Evolutionary conservation across 1,140 invertebrate genomes (phyloP), one percentile per base, ranked within the genome.

Genomic region (Conopomorpha cramerella): DNA sequence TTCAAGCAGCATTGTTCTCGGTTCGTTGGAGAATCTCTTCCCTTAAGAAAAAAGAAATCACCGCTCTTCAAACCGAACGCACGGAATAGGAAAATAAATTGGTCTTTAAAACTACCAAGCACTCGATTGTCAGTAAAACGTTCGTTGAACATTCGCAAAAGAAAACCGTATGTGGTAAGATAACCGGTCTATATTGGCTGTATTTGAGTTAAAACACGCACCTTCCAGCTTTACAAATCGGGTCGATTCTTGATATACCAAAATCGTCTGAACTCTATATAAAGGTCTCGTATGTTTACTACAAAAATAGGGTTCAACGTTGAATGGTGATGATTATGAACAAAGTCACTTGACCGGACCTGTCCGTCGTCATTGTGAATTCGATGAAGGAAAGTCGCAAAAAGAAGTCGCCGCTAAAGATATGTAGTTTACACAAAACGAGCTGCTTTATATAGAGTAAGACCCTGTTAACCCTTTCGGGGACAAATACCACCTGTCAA

Each of bases 171-270:
- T 49, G 38, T 45, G 43, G 43, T 32, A 17, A 14, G 19, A 38
- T 37, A 37, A 43, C 43, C 47, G 39, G 46, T 45, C 35, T 15
- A 49, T 57, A 71, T 71, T 66, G 57, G 52, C 56, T 43, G 49
- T 55, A 61, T 71, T 65, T 60, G 26, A 36, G 30, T 45, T 49
- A 58, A 57, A 71, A 67, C 65, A 71, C 63, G 63, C 36, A 46
- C 61, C n/a, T n/a, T n/a, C n/a, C n/a, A n/a, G 46, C 39, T 49
- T 63, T 55, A 45, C 51, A 46, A 52, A 50, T 51, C 51, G 46
- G 51, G 6, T 30, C 38, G 45, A 49, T 50, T 55, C 53, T 60
- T 56, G 54, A n/a, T n/a, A n/a, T 54, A 45, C 55, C 51, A 39
- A 41, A 11, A 30, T 11, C 19, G 19, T 4, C 19, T 23, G n/a